phyloP scores from a whole-genome alignment of 2,797 vertebrate genomes.

The Pterois miles region DNA sequence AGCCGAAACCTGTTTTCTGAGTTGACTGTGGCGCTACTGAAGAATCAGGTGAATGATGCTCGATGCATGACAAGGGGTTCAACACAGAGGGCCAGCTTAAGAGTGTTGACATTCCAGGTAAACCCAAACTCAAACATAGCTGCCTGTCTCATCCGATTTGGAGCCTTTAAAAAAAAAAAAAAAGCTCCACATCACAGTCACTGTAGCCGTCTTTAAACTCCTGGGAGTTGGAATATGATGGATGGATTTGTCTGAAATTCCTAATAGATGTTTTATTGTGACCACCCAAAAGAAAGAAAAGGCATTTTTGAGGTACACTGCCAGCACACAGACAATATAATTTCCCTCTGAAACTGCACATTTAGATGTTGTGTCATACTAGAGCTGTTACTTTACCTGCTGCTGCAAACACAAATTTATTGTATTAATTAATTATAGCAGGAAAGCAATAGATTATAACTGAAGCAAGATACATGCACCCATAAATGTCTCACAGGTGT shows the following conservation, averaged over 20 bases:
- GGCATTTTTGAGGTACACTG: neutral
- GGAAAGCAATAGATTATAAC: slow-evolving; percentile 39
- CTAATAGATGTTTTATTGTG: slow-evolving; percentile 25
- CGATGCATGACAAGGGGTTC: slow-evolving; percentile 39
- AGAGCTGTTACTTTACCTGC: slow-evolving; percentile 20
- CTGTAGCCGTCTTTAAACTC: slow-evolving; percentile 17
- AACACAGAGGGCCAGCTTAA: slow-evolving; percentile 33
- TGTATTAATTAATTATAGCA: slow-evolving; percentile 29
- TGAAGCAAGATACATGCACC: slow-evolving; percentile 57
- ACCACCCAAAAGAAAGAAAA: neutral
- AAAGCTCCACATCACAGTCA: neutral
- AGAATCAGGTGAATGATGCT: slow-evolving; percentile 7
- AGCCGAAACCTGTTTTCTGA: slow-evolving; percentile 8
- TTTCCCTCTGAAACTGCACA: neutral
- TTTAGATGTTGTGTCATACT: neutral
- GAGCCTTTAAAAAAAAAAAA: slow-evolving; percentile 39
- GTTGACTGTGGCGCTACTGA: slow-evolving; percentile 2
- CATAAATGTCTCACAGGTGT: slow-evolving; percentile 71
- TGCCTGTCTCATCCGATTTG: slow-evolving; percentile 37
- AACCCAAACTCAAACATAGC: slow-evolving; percentile 59
- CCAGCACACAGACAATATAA: neutral
- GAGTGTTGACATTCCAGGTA: slow-evolving; percentile 57
- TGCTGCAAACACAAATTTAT: slow-evolving; percentile 35
- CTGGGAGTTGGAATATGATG: neutral
- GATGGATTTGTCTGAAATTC: slow-evolving; percentile 35